Evolutionary conservation across 2,113 vertebrate genomes (phyloP).

Genomic region (Vidua chalybeata): DNA sequence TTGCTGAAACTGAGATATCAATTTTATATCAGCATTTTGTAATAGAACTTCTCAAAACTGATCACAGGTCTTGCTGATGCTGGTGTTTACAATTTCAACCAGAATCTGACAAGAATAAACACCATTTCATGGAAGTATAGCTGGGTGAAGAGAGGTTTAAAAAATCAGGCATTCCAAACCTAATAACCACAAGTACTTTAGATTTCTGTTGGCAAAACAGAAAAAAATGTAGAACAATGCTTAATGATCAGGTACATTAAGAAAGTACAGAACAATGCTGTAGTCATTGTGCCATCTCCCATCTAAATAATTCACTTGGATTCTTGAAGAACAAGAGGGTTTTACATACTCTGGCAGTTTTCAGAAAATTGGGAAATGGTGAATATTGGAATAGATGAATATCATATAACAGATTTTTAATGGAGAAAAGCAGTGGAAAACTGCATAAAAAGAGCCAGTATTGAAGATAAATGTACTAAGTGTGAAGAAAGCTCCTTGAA

Average conservation of each 20-base stretch:
- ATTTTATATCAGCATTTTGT: not conserved
- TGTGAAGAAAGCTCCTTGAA: not conserved
- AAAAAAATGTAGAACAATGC: not conserved
- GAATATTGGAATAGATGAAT: constrained; percentile 1
- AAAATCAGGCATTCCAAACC: not conserved
- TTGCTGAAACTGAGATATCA: not conserved
- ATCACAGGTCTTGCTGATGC: not conserved
- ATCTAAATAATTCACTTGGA: not conserved
- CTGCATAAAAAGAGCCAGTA: not conserved
- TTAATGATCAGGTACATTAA: not conserved
- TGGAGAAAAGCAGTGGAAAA: not conserved
- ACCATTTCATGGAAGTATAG: not conserved
- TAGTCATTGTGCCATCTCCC: not conserved
- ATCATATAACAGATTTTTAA: not conserved
- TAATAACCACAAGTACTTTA: not conserved
- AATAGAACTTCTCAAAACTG: not conserved
- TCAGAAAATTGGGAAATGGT: not conserved
- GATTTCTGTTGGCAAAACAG: not conserved
- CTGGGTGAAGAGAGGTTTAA: not conserved
- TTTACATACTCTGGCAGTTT: not conserved
- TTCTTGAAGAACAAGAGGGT: not conserved
- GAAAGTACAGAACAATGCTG: not conserved
- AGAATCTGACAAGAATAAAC: not conserved
- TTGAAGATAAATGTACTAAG: not conserved
- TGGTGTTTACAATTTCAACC: not conserved